Conservation (phyloP, 2,113 vertebrate genomes). For the Camelus bactrianus region DNA sequence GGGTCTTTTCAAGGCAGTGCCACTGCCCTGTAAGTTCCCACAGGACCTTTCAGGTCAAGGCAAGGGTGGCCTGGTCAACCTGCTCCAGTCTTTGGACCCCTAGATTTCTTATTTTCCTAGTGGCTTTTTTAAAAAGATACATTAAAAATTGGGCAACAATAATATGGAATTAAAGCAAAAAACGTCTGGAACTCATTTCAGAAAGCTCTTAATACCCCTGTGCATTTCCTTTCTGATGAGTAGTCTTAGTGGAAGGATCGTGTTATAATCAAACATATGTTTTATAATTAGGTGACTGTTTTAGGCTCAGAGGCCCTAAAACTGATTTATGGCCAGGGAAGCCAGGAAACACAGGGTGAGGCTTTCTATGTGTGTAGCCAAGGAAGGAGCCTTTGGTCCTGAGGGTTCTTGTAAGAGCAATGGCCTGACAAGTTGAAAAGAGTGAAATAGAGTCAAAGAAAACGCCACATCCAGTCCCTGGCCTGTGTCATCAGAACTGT, state of each 20-base stretch:
- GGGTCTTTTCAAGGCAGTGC: neutral
- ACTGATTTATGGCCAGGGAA: conserved; percentile 51
- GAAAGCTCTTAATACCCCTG: neutral
- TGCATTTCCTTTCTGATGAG: neutral
- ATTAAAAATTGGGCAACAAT: neutral
- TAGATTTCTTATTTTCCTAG: neutral
- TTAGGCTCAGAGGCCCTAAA: conserved; percentile 76
- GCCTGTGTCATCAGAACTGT: neutral
- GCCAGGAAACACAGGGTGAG: neutral
- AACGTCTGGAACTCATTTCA: neutral
- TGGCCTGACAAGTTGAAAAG: neutral
- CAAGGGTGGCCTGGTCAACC: neutral
- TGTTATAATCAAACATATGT: conserved; percentile 75
- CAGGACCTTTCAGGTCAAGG: neutral
- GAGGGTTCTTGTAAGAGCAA: neutral
- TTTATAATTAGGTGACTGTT: conserved; percentile 69
- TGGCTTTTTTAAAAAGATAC: neutral
- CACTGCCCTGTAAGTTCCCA: neutral
- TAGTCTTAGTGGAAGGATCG: conserved; percentile 22
- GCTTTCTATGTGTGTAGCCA: rapidly evolving
- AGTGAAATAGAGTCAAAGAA: no score
- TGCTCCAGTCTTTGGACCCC: neutral
- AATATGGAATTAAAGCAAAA: neutral
- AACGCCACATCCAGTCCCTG: neutral
- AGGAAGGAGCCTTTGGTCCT: neutral